Evolutionary conservation across 2,888 invertebrate genomes (phyloP).

Genomic region (Meteorus colon): DNA sequence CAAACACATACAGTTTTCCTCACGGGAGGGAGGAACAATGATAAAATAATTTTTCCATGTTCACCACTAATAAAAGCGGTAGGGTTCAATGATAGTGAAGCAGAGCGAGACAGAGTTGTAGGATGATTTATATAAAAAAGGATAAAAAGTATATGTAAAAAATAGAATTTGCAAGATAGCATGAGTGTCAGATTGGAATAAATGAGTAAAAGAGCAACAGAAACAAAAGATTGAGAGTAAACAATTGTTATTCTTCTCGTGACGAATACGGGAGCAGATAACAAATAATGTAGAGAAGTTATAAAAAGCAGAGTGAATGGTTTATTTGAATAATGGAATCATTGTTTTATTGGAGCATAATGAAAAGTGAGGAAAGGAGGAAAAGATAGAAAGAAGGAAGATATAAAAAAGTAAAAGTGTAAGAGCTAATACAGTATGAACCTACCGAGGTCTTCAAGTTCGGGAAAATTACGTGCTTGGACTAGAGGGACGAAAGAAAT

Average conservation of each 20-base stretch:
- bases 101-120: not conserved
- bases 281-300: not conserved
- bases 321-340: not conserved
- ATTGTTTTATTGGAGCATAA: slow-evolving; percentile 17
- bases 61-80: not conserved
- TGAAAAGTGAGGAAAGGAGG: slow-evolving; percentile 31
- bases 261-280: not conserved
- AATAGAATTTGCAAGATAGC: not conserved
- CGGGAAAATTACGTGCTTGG: slow-evolving; percentile 79
- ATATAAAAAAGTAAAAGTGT: slow-evolving; percentile 43
- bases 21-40: not conserved
- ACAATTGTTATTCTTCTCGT: not conserved
- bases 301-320: not conserved
- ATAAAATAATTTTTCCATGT: not conserved
- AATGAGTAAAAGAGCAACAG: not conserved
- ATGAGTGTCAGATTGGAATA: not conserved
- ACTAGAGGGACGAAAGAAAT: slow-evolving; percentile 75
- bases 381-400: slow-evolving; percentile 53
- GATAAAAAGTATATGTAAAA: not conserved
- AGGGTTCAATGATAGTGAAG: not conserved
- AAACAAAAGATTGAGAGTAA: not conserved
- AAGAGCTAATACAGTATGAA: slow-evolving; percentile 73
- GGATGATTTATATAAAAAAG: not conserved
- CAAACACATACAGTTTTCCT: too few species aligned
- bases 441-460: slow-evolving; percentile 79